Conservation (phyloP, 2,888 invertebrate genomes). For the Nomada fucata region DNA sequence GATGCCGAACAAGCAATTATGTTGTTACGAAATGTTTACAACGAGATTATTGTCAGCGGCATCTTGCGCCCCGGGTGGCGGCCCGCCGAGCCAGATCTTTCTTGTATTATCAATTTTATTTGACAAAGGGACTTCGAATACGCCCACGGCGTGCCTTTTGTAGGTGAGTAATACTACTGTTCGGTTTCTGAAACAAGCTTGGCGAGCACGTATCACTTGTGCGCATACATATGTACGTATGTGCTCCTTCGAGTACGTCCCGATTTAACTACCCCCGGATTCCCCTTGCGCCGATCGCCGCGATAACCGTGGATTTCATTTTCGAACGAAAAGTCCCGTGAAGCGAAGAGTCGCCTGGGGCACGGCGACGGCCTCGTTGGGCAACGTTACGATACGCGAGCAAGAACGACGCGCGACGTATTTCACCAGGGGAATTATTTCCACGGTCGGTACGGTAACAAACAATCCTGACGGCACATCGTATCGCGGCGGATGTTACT, state of each 20-base stretch:
- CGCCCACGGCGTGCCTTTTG: slow-evolving; percentile 76
- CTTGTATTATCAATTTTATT: slow-evolving; percentile 81
- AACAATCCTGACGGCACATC: slow-evolving; percentile 41
- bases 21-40: slow-evolving; percentile 84
- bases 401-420: background rate
- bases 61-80: slow-evolving; percentile 81
- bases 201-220: slow-evolving; percentile 53
- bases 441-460: slow-evolving; percentile 27
- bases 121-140: slow-evolving; percentile 70
- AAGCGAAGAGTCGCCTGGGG: background rate
- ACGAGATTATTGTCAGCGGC: slow-evolving; percentile 84
- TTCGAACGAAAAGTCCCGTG: background rate
- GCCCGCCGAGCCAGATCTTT: slow-evolving; percentile 52
- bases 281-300: background rate
- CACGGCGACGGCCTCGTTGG: background rate
- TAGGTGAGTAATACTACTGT: slow-evolving; percentile 61
- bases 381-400: background rate
- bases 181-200: slow-evolving; percentile 17
- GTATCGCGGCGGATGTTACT: slow-evolving; percentile 31
- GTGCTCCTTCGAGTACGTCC: background rate
- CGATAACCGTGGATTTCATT: background rate
- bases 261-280: background rate
- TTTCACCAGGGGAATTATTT: slow-evolving; percentile 31
- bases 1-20: slow-evolving; percentile 81
- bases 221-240: background rate